These are phyloP conservation scores for Tachina fera DNA, from an alignment of 2,888 invertebrate genomes.

Conservation along the genomic window DNA sequence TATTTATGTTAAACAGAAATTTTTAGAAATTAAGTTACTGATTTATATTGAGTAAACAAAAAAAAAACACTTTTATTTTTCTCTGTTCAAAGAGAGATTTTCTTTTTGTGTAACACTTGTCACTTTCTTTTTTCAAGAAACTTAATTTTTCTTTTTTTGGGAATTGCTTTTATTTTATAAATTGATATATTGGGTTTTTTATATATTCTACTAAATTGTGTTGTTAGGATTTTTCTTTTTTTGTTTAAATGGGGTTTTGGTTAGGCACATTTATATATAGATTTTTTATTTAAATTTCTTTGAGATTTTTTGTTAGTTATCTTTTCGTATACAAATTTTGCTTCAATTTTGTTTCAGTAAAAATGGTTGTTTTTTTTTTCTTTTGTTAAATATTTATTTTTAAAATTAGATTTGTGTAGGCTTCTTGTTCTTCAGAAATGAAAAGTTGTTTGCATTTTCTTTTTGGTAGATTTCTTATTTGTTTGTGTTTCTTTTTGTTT, in stretches of 20 bases:
- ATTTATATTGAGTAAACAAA: slow-evolving; percentile 33
- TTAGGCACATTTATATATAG: slow-evolving; percentile 68
- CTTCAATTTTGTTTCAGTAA: slow-evolving; percentile 49
- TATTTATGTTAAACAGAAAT: slow-evolving; percentile 40
- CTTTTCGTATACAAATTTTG: slow-evolving; percentile 63
- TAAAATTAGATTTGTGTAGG: slow-evolving; percentile 50
- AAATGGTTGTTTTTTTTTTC: slow-evolving; percentile 47
- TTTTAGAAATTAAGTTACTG: slow-evolving; percentile 14
- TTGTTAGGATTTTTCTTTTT: slow-evolving; percentile 17
- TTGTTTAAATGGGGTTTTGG: slow-evolving; percentile 48
- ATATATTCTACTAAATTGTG: slow-evolving; percentile 35
- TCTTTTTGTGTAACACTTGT: slow-evolving; percentile 35
- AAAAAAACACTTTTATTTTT: slow-evolving; percentile 39
- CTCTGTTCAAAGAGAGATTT: slow-evolving; percentile 35
- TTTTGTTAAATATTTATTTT: slow-evolving; percentile 30
- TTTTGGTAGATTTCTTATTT: slow-evolving; percentile 49
- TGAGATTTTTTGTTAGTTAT: slow-evolving; percentile 30
- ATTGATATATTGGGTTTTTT: slow-evolving; percentile 35
- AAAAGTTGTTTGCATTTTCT: slow-evolving; percentile 11
- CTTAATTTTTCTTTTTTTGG: slow-evolving; percentile 12
- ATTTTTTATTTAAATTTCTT: slow-evolving; percentile 42
- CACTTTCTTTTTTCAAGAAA: slow-evolving; percentile 50
- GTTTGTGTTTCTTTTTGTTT: slow-evolving; percentile 18
- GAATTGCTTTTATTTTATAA: slow-evolving; percentile 45
- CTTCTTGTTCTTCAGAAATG: slow-evolving; percentile 44